phyloP scores from a whole-genome alignment of 1,140 invertebrate species.

The Gonioctena quinquepunctata region DNA sequence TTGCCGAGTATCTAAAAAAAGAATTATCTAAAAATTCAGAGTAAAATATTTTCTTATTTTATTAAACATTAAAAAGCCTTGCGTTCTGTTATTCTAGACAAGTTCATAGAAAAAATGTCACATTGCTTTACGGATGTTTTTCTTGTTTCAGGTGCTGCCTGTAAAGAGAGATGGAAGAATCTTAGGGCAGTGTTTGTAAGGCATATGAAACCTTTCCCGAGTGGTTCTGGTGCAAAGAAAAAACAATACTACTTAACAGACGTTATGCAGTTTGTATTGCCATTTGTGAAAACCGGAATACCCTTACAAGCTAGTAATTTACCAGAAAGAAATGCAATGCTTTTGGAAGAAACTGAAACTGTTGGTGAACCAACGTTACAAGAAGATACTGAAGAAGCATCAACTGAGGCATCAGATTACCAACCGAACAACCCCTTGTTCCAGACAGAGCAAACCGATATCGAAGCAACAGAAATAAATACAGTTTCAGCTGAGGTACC shows the following conservation, averaged over 20 bases:
- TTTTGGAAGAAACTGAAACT: slow-evolving; percentile 3
- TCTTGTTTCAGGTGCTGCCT: not conserved
- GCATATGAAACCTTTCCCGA: slow-evolving; percentile 16
- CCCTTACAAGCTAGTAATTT: slow-evolving; percentile 13
- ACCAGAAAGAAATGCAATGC: slow-evolving; percentile 15
- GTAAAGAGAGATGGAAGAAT: slow-evolving; percentile 16
- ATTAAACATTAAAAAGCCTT: not conserved
- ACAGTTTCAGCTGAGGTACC: slow-evolving; percentile 11
- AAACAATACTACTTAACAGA: slow-evolving; percentile 18
- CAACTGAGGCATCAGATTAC: not conserved
- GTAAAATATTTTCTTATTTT: slow-evolving; percentile 12
- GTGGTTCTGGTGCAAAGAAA: slow-evolving; percentile 14
- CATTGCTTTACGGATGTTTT: slow-evolving; percentile 1
- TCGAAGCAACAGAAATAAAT: not conserved
- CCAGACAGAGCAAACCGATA: not conserved
- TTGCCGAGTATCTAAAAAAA: not conserved
- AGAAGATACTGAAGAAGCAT: not conserved
- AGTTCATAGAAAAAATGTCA: not conserved
- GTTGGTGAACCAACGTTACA: not conserved
- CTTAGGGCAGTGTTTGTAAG: slow-evolving; percentile 17
- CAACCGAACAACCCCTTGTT: not conserved
- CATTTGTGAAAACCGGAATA: slow-evolving; percentile 8
- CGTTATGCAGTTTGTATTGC: slow-evolving; percentile 15
- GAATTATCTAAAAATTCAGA: not conserved
- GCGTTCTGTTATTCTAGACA: not conserved